These are phyloP conservation scores for Ptychodera flava DNA, from an alignment of 35 echinoderm and acorn worm species.

Conservation along the genomic window DNA sequence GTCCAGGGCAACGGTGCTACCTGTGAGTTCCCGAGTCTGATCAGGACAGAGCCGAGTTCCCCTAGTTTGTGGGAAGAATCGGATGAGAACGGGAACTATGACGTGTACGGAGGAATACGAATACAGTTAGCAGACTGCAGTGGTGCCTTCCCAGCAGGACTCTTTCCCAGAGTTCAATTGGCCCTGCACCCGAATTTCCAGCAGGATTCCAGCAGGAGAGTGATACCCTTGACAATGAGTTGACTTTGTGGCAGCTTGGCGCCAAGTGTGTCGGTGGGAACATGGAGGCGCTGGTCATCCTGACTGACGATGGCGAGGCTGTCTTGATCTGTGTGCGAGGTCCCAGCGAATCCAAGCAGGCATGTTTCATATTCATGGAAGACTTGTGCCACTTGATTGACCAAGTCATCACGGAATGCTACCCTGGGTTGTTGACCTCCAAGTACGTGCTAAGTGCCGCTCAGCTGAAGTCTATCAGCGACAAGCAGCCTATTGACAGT, in stretches of 20 bases:
- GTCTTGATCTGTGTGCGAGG: slow-evolving; percentile 80
- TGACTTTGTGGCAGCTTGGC: slow-evolving; percentile 84
- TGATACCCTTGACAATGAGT: slow-evolving; percentile 76
- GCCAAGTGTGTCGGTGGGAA: slow-evolving; percentile 87
- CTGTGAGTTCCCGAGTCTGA: slow-evolving; percentile 86
- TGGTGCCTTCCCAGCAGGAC: slow-evolving; percentile 49
- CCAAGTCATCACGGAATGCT: slow-evolving; percentile 71
- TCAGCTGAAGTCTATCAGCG: slow-evolving; percentile 45
- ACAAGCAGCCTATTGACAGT: not conserved
- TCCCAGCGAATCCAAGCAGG: slow-evolving; percentile 67
- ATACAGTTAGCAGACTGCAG: slow-evolving; percentile 68
- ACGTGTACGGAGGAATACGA: slow-evolving; percentile 85
- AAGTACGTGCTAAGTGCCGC: slow-evolving; percentile 63
- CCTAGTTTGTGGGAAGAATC: slow-evolving; percentile 72
- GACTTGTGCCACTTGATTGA: slow-evolving; percentile 84
- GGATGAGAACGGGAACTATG: slow-evolving; percentile 57
- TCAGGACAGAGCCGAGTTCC: slow-evolving; percentile 45
- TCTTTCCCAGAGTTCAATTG: slow-evolving; percentile 81
- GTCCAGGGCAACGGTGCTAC: slow-evolving; percentile 52
- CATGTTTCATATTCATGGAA: slow-evolving; percentile 94
- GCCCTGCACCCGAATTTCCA: slow-evolving; percentile 79
- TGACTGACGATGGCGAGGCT: slow-evolving; percentile 73
- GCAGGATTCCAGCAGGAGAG: slow-evolving; percentile 96
- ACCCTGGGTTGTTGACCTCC: slow-evolving; percentile 76
- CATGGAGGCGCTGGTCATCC: slow-evolving; percentile 70